Evolutionary conservation across 1,140 invertebrate species (phyloP), one percentile per base, ranked within the genome.

Genomic region (Drosophila neocordata): DNA sequence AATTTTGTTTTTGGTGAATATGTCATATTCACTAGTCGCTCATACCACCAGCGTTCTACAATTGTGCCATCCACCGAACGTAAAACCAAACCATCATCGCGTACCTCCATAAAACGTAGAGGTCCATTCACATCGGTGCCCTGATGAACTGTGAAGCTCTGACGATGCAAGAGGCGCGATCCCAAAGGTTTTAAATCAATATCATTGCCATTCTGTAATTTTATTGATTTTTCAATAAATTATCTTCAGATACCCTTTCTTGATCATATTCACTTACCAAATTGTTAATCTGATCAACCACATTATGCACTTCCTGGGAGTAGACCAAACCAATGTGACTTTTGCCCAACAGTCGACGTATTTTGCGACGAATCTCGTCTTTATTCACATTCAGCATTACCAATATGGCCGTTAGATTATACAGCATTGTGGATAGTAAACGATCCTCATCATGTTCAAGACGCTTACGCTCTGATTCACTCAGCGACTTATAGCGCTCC

Each of bases 41-140:
- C 99, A 93, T 98, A 99, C 98, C 98, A 99, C 98, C 98, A 99
- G 92, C 96, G 94, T 91, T 99, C 98, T 55, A 99, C 96, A 79
- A 99, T 99, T 5, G 97, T 96, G 35, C 94, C 94, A 56, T 82
- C 87, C 63, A 91, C 98, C 44, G 97, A 97, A 64, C 99, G 94
- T 58, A 99, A 92, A 12, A 99, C 96, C 22, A 99, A 94, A 9
- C 98, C 99, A 92, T 99, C 99, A 92, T 99, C 98, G 83, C 98
- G 95, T 13, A 99, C 98, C 93, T 99, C 98, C 94, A 99, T 95
- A 92, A 99, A 99, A 15, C 98, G 94, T 88, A 99, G 94, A 63
- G 98, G 97, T 18, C 96, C 98, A 20, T 95, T 95, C 24, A 97
- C 95, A 93, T 99, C 97, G 18, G 95, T 95, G 8, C 97, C 98